Evolutionary conservation across 2,888 invertebrate genomes (phyloP).

Genomic region (Abrostola tripartita): DNA sequence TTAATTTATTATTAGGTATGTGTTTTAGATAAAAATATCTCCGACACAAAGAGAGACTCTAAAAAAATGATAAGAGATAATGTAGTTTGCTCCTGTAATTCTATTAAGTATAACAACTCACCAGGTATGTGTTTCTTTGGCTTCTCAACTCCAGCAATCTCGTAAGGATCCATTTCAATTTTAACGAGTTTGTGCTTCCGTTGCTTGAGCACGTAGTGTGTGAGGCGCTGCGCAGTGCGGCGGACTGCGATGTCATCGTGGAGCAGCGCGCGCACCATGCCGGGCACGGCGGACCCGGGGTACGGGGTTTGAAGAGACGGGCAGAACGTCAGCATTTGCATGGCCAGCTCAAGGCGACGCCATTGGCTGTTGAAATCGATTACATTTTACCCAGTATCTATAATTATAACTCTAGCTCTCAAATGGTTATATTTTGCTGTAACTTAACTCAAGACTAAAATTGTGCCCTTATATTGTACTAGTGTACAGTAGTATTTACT

Average conservation of each 20-base stretch:
- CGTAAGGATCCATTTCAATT: conserved; percentile 88
- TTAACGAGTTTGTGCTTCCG: conserved; percentile 91
- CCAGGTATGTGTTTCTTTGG: conserved; percentile 77
- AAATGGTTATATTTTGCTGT: too few species aligned
- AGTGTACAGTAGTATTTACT: too few species aligned
- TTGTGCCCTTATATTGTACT: too few species aligned
- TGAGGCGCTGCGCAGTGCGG: conserved; percentile 90
- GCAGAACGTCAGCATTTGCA: conserved; percentile 91
- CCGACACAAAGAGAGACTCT: neutral
- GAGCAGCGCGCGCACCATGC: conserved; percentile 90
- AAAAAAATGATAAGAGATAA: neutral
- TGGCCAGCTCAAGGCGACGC: conserved; percentile 93
- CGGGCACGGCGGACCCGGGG: conserved; percentile 89
- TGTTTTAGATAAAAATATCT: neutral
- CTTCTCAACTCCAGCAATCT: conserved; percentile 72
- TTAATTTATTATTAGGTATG: too few species aligned
- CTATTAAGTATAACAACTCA: conserved; percentile 31
- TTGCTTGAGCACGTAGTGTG: conserved; percentile 91
- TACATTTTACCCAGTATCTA: neutral
- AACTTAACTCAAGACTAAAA: too few species aligned
- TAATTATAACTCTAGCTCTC: too few species aligned
- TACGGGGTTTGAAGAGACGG: conserved; percentile 91
- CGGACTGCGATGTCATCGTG: conserved; percentile 95
- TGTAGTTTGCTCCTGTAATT: neutral
- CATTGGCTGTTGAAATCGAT: conserved; percentile 89